Base-by-base conservation (phyloP, 2,113 vertebrate genomes). In the Coryphaenoides rupestris region DNA sequence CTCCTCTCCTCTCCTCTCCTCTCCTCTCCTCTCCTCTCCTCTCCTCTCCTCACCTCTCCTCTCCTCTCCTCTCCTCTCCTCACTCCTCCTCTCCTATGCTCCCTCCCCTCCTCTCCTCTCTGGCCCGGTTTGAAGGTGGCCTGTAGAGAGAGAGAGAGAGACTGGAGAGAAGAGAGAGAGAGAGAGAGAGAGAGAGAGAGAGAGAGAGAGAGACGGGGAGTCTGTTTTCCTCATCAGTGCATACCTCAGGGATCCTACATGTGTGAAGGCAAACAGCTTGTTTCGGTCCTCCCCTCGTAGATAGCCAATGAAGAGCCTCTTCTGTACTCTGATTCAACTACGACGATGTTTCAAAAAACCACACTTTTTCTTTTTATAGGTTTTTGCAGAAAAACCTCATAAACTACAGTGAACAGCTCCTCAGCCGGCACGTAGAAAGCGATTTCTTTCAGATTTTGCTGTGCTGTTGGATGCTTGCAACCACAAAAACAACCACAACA, bases 151-250 rank as follows among this genome's bases (percentile, higher is more conserved):
- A 63, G 9, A 69, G 45, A 1, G 60, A 68, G 59, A 79, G 74
- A 74, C n/a, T n/a, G n/a, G n/a, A n/a, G n/a, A n/a, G n/a, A n/a
- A n/a, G n/a, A n/a, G n/a, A n/a, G n/a, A n/a, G n/a, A n/a, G n/a
- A n/a, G n/a, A n/a, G n/a, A n/a, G n/a, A n/a, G n/a, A n/a, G n/a
- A n/a, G n/a, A n/a, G n/a, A n/a, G n/a, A n/a, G n/a, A n/a, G n/a
- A n/a, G n/a, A n/a, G n/a, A n/a, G n/a, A n/a, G n/a, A n/a, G 72
- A 74, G 58, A 63, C 33, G 66, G 45, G 1, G 60, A 68, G 59
- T 74, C 76, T 86, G 84, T 85, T 87, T 85, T 85, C 77, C 69
- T 74, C 79, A 82, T 86, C 80, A 40, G 58, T 57, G 22, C 23
- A 58, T 62, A 66, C 54, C 53, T 61, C 14, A 58, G 56, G 71